Evolutionary conservation across 2,797 vertebrate genomes (phyloP).

Genomic region (Chaetodon trifasciatus): DNA sequence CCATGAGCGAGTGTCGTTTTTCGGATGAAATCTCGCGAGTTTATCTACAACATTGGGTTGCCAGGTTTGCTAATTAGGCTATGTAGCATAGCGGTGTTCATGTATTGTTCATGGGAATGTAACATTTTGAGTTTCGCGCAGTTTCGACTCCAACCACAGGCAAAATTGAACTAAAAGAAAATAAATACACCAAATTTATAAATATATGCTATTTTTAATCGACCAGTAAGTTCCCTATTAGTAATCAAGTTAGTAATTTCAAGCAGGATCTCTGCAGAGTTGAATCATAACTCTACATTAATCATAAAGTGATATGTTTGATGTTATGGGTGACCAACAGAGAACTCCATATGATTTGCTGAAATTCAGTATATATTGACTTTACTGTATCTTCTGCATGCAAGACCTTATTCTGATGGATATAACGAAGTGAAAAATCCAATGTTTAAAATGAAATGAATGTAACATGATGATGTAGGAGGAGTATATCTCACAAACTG

Average conservation of each 20-base stretch:
- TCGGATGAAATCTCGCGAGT: constrained; percentile 69
- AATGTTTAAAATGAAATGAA: not conserved
- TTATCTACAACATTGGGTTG: constrained; percentile 65
- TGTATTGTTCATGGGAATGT: not conserved
- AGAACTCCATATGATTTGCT: not conserved
- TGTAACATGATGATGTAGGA: not conserved
- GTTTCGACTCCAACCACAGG: not conserved
- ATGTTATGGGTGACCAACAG: not conserved
- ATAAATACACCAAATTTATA: not conserved
- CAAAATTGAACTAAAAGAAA: not conserved
- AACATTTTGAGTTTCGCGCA: not conserved
- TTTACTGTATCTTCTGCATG: not conserved
- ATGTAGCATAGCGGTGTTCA: no score
- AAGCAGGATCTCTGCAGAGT: not conserved
- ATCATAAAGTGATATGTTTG: not conserved
- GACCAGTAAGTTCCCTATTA: not conserved
- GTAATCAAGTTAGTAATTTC: rapidly evolving
- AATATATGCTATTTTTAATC: not conserved
- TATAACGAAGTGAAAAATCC: not conserved
- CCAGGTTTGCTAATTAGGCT: constrained; percentile 50
- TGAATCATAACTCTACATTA: not conserved
- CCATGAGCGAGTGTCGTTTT: constrained; percentile 29
- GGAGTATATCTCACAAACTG: not conserved
- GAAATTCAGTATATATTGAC: not conserved
- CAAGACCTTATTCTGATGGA: not conserved